Evolutionary conservation across 2,888 invertebrate genomes (phyloP).

Genomic region (Gandaritis pyraliata): DNA sequence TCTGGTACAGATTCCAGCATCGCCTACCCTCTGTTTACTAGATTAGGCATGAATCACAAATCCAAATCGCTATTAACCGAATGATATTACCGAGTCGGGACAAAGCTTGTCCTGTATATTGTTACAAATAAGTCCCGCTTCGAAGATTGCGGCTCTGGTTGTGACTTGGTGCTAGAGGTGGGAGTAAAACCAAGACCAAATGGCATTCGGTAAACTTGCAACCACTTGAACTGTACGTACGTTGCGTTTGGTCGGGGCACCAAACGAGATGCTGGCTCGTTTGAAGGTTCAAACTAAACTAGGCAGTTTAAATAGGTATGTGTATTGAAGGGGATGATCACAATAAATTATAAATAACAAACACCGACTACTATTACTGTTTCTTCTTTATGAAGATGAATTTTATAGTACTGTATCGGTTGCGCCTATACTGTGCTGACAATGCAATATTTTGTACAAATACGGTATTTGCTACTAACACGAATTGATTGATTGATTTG

Average conservation of each 20-base stretch:
- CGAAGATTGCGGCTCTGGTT: slow-evolving; percentile 29
- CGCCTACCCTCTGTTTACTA: slow-evolving; percentile 19
- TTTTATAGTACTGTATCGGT: no score
- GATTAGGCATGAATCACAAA: slow-evolving; percentile 30
- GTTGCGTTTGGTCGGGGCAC: no score
- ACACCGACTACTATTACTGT: no score
- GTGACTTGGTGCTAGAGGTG: slow-evolving; percentile 3
- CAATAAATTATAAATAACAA: no score
- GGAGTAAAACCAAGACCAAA: slow-evolving; percentile 9
- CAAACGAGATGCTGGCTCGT: no score
- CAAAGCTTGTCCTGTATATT: slow-evolving; percentile 43
- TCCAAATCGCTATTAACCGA: slow-evolving; percentile 32
- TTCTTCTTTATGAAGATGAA: no score
- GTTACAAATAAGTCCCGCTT: slow-evolving; percentile 39
- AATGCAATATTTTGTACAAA: no score
- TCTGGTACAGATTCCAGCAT: slow-evolving; percentile 7
- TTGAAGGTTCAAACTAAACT: no score
- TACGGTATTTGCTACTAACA: neutral
- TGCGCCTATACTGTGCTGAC: no score
- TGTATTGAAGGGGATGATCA: no score
- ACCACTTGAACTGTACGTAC: neutral
- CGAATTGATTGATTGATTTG: neutral
- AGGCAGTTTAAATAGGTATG: no score
- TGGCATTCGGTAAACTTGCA: neutral
- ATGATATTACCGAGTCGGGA: slow-evolving; percentile 33